phyloP scores from a whole-genome alignment of 2,888 invertebrate species.

The Nymphalis urticae region DNA sequence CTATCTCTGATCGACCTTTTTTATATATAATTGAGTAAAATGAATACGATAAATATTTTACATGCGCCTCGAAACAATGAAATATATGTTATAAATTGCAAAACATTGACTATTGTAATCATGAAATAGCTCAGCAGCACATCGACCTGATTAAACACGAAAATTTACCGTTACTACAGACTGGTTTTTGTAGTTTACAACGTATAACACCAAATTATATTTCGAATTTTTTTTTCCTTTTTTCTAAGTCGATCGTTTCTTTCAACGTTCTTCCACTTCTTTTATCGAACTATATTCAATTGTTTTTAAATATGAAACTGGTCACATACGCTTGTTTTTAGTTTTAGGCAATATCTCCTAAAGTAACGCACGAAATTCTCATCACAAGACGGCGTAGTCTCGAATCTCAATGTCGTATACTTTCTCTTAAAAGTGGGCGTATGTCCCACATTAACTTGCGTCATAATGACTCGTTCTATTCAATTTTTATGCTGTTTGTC shows the following conservation, averaged over 20 bases:
- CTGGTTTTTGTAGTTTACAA: no score
- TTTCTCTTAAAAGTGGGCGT: slow-evolving; percentile 47
- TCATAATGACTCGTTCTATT: slow-evolving; percentile 47
- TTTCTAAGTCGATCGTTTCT: no score
- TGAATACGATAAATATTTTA: no score
- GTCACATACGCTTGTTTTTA: no score
- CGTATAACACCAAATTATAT: no score
- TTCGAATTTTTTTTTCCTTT: no score
- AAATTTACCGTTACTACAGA: neutral
- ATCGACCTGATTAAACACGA: neutral
- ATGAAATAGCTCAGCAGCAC: neutral
- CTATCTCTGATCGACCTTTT: no score
- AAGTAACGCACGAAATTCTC: neutral
- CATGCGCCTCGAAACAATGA: neutral
- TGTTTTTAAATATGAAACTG: no score
- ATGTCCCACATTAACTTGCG: slow-evolving; percentile 54
- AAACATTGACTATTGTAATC: neutral
- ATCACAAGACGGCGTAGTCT: slow-evolving; percentile 20
- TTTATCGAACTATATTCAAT: no score
- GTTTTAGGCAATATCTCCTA: neutral
- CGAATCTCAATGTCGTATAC: slow-evolving; percentile 54
- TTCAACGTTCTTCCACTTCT: no score
- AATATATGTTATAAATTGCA: neutral
- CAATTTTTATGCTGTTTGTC: slow-evolving; percentile 44
- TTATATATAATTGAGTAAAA: no score